phyloP scores from a whole-genome alignment of 1,140 invertebrate genomes.

The Apis mellifera region DNA sequence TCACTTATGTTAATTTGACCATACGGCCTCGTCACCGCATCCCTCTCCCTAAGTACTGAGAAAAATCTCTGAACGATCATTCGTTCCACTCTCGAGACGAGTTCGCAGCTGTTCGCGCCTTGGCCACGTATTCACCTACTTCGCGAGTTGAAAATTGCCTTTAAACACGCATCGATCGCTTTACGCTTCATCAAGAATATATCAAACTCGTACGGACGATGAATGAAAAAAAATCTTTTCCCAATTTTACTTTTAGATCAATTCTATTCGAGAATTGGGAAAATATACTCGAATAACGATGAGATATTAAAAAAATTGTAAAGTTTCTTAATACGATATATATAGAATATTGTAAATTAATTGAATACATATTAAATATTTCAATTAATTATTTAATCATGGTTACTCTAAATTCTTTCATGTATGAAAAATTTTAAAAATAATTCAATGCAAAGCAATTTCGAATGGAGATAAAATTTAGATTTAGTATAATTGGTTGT shows the following conservation, averaged over 20 bases:
- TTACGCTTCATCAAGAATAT: not conserved
- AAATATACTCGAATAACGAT: not conserved
- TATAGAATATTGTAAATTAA: not conserved
- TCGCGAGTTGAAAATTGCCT: conserved; percentile 39
- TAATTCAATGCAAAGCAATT: not conserved
- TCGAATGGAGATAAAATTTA: conserved; percentile 51
- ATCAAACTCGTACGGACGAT: not conserved
- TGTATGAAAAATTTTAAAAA: not conserved
- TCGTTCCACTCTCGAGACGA: conserved; percentile 56
- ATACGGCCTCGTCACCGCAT: not conserved
- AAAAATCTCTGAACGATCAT: conserved; percentile 39
- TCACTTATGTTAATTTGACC: conserved; percentile 77
- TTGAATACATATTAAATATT: not conserved
- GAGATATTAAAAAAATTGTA: no score
- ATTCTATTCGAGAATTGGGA: not conserved
- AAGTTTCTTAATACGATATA: no score
- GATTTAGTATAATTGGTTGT: conserved; percentile 58
- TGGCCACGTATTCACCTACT: conserved; percentile 53
- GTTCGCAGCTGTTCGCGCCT: conserved; percentile 15
- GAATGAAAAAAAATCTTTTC: not conserved
- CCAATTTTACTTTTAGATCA: not conserved
- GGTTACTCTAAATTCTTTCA: not conserved
- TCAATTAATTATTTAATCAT: not conserved
- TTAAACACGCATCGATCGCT: conserved; percentile 5
- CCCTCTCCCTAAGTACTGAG: conserved; percentile 23